Conservation (phyloP, 2,797 vertebrate genomes). For the Premnoplex brunnescens region DNA sequence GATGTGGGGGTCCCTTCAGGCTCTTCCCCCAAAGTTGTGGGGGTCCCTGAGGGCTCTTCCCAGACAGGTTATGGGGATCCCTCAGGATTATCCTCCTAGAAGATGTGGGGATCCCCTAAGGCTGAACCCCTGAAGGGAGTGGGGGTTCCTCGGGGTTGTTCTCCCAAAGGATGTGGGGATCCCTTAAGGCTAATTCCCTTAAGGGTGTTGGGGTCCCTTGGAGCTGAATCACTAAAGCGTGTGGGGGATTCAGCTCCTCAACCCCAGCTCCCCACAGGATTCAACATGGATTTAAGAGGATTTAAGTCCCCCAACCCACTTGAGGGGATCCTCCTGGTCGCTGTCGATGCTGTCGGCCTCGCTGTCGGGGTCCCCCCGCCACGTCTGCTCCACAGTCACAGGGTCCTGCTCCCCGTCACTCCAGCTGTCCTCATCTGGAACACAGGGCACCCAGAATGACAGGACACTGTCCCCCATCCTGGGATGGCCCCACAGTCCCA, state of each 20-base stretch:
- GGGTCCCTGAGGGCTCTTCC: not conserved
- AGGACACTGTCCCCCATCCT: not conserved
- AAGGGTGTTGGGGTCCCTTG: not conserved
- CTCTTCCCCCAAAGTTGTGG: not conserved
- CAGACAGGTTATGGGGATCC: not conserved
- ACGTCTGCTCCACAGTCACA: slow-evolving; percentile 90
- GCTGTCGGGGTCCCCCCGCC: slow-evolving; percentile 96
- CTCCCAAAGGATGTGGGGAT: not conserved
- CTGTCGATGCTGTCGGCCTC: slow-evolving; percentile 96
- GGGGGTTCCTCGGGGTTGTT: too few species aligned
- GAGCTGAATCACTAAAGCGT: not conserved
- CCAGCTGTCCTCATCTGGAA: slow-evolving; percentile 93
- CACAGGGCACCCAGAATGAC: not conserved
- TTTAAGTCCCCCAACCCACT: slow-evolving; percentile 77
- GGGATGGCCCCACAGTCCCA: accelerated
- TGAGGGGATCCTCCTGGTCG: slow-evolving; percentile 96
- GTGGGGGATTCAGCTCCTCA: not conserved
- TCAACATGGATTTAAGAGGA: not conserved
- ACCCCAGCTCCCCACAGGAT: not conserved
- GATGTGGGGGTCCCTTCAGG: not conserved
- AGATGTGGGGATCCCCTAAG: not conserved
- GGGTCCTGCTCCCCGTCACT: slow-evolving; percentile 92
- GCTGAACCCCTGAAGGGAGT: not conserved
- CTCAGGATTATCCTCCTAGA: not conserved
- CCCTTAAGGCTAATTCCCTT: too few species aligned